These are phyloP conservation scores for Polydesmus complanatus DNA, from an alignment of 2,888 invertebrate genomes.

Conservation along the genomic window DNA sequence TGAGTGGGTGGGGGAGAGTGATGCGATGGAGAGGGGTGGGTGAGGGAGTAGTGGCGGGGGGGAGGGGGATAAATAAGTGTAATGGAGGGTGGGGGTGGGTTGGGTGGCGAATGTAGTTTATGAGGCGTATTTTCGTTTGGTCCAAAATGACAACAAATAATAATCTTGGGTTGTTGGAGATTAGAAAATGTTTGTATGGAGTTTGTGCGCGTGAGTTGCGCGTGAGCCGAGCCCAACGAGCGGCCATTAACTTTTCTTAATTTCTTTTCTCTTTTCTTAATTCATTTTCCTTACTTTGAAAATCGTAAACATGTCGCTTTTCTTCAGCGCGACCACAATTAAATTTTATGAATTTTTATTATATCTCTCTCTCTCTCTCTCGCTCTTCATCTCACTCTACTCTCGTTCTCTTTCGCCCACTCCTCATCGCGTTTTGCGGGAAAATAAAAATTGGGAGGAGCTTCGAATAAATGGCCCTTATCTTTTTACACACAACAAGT, in stretches of 20 bases:
- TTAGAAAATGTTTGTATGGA: neutral
- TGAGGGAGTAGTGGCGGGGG: too few species aligned
- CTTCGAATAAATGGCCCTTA: neutral
- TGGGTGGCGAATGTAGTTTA: slow-evolving; percentile 3
- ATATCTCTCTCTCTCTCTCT: neutral
- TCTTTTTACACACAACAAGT: neutral
- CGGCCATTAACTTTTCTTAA: neutral
- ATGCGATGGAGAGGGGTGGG: too few species aligned
- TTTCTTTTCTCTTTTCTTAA: neutral
- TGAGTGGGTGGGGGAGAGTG: too few species aligned
- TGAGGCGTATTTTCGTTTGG: neutral
- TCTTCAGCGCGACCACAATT: slow-evolving; percentile 7
- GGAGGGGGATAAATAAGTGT: too few species aligned
- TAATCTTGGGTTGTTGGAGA: neutral
- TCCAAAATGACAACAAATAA: neutral
- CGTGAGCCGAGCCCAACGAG: too few species aligned
- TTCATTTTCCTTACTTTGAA: neutral
- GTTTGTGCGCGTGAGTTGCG: too few species aligned
- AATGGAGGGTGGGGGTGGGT: neutral
- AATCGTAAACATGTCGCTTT: slow-evolving; percentile 12
- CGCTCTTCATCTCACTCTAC: neutral
- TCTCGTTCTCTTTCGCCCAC: neutral
- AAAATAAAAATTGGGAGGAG: neutral
- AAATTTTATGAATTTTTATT: slow-evolving; percentile 19
- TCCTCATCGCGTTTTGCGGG: neutral